A percentile compares a stretch with the other conserved stretches of the same genome.
These are phyloP conservation scores for Phenganax subtilis DNA, from an alignment of 92 coral and sea anemone species.

Conservation along the genomic window DNA sequence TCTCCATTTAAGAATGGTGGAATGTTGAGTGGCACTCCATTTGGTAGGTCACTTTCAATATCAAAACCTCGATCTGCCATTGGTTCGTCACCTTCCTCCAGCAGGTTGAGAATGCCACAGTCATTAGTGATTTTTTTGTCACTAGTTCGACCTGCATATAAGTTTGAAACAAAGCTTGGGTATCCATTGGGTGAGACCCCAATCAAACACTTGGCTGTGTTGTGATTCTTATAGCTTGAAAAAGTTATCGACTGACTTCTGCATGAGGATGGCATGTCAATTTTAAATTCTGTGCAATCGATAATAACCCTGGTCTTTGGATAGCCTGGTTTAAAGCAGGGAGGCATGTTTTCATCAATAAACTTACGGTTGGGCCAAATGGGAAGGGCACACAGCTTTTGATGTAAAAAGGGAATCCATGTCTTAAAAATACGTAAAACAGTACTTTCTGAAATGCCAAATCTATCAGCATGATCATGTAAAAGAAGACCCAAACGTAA, in stretches of 20 bases:
- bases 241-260: conserved; percentile 23
- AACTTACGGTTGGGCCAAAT: background rate
- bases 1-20: conserved; percentile 35
- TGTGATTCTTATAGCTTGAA: background rate
- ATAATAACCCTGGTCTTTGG: conserved; percentile 14
- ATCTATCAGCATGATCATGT: too few relatives aligned
- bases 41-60: conserved; percentile 46
- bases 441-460: too few relatives aligned
- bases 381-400: background rate
- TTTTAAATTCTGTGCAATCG: conserved; percentile 31
- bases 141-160: conserved; percentile 43
- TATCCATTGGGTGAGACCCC: background rate
- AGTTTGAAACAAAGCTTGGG: conserved; percentile 38
- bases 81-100: conserved; percentile 41
- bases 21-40: conserved; percentile 37
- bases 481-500: background rate
- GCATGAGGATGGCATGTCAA: conserved; percentile 15
- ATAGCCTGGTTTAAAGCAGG: background rate
- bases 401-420: background rate
- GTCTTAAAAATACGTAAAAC: background rate
- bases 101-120: conserved; percentile 44
- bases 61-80: conserved; percentile 56
- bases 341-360: conserved; percentile 2
- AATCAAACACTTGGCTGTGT: background rate
- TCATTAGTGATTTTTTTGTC: conserved; percentile 46